phyloP scores from a whole-genome alignment of 2,888 invertebrate genomes.

The Lamproptera curius region DNA sequence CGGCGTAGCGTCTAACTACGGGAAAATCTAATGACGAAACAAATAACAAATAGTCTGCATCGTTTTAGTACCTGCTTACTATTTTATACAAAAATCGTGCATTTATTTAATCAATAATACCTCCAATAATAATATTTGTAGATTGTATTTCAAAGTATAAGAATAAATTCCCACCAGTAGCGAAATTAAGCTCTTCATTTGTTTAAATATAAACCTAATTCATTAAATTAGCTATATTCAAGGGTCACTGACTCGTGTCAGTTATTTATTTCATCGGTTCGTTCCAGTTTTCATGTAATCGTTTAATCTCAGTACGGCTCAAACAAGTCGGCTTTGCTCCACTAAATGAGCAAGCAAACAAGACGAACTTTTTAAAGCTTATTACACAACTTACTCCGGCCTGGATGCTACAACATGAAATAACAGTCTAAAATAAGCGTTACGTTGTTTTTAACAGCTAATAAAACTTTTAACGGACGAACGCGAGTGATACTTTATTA shows the following conservation, averaged over 20 bases:
- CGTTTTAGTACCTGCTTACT: no score
- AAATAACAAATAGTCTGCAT: no score
- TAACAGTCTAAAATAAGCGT: background rate
- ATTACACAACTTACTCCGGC: background rate
- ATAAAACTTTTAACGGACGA: background rate
- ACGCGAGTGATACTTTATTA: background rate
- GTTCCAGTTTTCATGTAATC: conserved; percentile 10
- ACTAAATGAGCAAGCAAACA: background rate
- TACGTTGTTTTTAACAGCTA: background rate
- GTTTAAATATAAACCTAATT: no score
- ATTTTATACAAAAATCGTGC: no score
- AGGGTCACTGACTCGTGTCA: conserved; percentile 12
- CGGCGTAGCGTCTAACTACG: no score
- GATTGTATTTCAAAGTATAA: no score
- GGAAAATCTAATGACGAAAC: no score
- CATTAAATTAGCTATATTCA: conserved; percentile 11
- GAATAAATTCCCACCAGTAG: no score
- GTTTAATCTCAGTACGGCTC: conserved; percentile 4
- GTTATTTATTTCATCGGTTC: conserved; percentile 10
- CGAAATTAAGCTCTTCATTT: no score
- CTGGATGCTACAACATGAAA: background rate
- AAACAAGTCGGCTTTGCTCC: background rate
- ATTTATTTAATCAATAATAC: no score
- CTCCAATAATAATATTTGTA: no score
- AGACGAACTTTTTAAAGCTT: background rate